phyloP scores from a whole-genome alignment of 2,888 invertebrate genomes.

The Caenorhabditis uteleia region DNA sequence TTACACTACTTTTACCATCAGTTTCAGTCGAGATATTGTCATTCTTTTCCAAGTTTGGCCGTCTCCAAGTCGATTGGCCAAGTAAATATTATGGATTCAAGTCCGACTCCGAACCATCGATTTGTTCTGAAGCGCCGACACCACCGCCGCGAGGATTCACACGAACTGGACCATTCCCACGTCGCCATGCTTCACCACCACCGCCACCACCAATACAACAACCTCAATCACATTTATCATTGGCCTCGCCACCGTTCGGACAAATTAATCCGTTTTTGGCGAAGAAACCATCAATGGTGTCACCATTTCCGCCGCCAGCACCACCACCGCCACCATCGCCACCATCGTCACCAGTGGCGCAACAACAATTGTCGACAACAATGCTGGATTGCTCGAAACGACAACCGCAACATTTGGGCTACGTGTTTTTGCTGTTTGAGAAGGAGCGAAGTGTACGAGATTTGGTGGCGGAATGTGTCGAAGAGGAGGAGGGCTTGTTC shows the following conservation, averaged over 20 bases:
- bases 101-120: slow-evolving; percentile 80
- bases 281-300: background rate
- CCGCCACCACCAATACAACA: background rate
- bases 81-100: slow-evolving; percentile 77
- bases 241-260: slow-evolving; percentile 26
- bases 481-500: slow-evolving; percentile 95
- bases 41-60: slow-evolving; percentile 94
- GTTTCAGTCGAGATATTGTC: slow-evolving; percentile 92
- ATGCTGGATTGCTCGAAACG: background rate
- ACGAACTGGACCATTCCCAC: no score
- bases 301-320: background rate
- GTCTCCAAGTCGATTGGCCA: slow-evolving; percentile 97
- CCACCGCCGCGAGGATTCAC: no score
- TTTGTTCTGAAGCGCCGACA: slow-evolving; percentile 75
- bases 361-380: background rate
- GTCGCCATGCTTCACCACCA: background rate
- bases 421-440: slow-evolving; percentile 77
- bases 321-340: background rate
- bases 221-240: slow-evolving; percentile 17
- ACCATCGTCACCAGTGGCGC: background rate
- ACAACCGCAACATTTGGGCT: slow-evolving; percentile 68
- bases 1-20: background rate
- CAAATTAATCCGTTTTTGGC: slow-evolving; percentile 27
- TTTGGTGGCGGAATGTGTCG: slow-evolving; percentile 94
- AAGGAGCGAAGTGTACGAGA: slow-evolving; percentile 96